Evolutionary conservation across 2,888 invertebrate genomes (phyloP).

Genomic region (Ochropleura leucogaster): DNA sequence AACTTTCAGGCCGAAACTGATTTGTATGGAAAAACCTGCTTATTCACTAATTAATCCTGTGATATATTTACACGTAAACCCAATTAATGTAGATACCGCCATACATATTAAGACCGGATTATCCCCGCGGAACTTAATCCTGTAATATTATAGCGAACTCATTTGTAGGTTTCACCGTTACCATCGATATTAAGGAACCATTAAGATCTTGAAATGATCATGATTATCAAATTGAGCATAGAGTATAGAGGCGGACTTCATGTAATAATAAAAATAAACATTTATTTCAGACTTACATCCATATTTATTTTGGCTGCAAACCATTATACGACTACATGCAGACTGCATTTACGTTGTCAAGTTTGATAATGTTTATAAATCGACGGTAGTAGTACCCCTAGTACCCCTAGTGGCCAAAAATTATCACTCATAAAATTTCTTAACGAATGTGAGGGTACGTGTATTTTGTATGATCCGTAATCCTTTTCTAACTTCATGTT

Average conservation of each 20-base stretch:
- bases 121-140: constrained; percentile 3
- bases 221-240: neutral
- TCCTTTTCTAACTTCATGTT: too few relatives aligned
- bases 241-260: neutral
- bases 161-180: neutral
- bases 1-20: neutral
- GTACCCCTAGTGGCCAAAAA: too few relatives aligned
- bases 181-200: neutral
- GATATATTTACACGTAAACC: constrained; percentile 6
- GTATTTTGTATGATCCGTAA: too few relatives aligned
- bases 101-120: constrained; percentile 23
- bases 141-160: constrained; percentile 9
- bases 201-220: neutral
- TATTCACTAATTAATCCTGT: constrained; percentile 1
- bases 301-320: too few relatives aligned
- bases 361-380: too few relatives aligned
- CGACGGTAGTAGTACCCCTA: too few relatives aligned
- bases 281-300: too few relatives aligned
- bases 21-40: neutral
- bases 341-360: too few relatives aligned
- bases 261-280: too few relatives aligned
- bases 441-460: too few relatives aligned
- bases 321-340: too few relatives aligned
- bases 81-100: constrained; percentile 10
- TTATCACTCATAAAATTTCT: too few relatives aligned